Evolutionary conservation across 2,797 vertebrate genomes (phyloP).

Genomic region (Delichon dasypus): DNA sequence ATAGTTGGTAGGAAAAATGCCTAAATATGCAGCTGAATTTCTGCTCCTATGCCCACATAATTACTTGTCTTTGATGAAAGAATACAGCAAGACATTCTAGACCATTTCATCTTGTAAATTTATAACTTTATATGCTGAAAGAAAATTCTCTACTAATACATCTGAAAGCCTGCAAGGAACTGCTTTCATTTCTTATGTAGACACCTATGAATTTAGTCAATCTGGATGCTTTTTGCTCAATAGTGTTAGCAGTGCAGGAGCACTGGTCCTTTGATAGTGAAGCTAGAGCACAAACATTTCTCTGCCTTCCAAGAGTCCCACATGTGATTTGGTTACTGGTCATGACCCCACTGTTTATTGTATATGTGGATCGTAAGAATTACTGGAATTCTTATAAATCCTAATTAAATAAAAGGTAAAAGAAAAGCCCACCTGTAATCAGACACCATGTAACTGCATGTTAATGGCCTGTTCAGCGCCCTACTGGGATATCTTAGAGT

Average conservation of each 20-base stretch:
- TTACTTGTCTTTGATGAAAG: background rate
- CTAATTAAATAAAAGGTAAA: slow-evolving; percentile 18
- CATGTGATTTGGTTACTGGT: background rate
- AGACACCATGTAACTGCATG: background rate
- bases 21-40: background rate
- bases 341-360: background rate
- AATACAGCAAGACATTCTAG: background rate
- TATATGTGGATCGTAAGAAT: background rate
- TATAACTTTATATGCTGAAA: background rate
- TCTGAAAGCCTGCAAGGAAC: background rate
- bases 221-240: background rate
- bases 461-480: background rate
- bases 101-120: background rate
- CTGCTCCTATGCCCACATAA: background rate
- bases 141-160: background rate
- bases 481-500: background rate
- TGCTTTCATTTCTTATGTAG: background rate
- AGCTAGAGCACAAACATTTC: background rate
- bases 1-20: background rate
- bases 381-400: slow-evolving; percentile 50
- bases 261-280: background rate
- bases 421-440: slow-evolving; percentile 53
- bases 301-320: background rate
- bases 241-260: background rate
- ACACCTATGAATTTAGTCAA: background rate